Evolutionary conservation across 2,113 vertebrate species (phyloP).

Genomic region (Eptesicus fuscus): DNA sequence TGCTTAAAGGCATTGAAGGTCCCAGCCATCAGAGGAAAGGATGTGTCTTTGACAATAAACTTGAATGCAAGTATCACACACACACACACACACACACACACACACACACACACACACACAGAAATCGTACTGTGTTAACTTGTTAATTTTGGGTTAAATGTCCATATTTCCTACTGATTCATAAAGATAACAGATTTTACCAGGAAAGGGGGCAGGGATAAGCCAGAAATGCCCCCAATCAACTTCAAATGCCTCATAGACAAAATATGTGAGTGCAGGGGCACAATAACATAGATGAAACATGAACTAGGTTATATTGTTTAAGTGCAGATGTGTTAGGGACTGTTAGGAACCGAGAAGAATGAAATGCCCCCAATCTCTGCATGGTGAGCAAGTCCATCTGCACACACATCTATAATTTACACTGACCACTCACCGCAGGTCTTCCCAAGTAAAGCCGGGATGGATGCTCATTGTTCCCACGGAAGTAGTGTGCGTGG

Average conservation of each 20-base stretch:
- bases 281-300: conserved; percentile 41
- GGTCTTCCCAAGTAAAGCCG: conserved; percentile 85
- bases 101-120: not conserved
- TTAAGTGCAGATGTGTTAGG: conserved; percentile 39
- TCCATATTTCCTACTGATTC: not conserved
- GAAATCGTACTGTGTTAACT: not conserved
- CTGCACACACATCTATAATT: conserved; percentile 96
- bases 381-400: conserved; percentile 93
- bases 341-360: conserved; percentile 74
- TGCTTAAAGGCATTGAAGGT: not conserved
- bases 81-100: not conserved
- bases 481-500: conserved; percentile 82
- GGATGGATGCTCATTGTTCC: conserved; percentile 93
- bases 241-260: not conserved
- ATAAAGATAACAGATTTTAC: conserved; percentile 13
- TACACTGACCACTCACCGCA: conserved; percentile 89
- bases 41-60: conserved; percentile 6
- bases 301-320: conserved; percentile 66
- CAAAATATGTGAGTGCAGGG: not conserved
- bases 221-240: not conserved
- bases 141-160: not conserved
- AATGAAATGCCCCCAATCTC: conserved; percentile 86
- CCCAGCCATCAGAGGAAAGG: not conserved
- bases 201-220: not conserved
- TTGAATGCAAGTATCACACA: not conserved